These are phyloP conservation scores for Nannospalax galili DNA, from an alignment of 2,113 vertebrate genomes.

Conservation along the genomic window DNA sequence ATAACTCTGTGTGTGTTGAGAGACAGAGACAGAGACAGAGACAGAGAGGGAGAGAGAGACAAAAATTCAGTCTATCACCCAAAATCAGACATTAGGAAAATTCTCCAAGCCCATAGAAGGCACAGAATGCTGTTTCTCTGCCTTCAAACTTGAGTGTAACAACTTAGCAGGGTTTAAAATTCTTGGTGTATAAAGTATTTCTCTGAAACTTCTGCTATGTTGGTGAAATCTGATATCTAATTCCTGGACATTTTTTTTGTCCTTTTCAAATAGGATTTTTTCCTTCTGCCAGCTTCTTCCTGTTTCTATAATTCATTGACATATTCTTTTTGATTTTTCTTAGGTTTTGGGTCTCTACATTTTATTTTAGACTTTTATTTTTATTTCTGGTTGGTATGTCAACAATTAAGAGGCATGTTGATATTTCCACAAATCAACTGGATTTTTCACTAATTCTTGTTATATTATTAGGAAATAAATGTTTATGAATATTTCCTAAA, in stretches of 20 bases:
- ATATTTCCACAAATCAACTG: background rate
- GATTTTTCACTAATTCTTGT: background rate
- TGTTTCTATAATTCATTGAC: background rate
- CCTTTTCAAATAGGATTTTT: background rate
- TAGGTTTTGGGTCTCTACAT: background rate
- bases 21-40: background rate
- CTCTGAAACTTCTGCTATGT: background rate
- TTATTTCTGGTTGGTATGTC: background rate
- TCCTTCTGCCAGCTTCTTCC: background rate
- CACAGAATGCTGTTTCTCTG: background rate
- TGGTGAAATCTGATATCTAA: background rate
- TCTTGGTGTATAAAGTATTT: background rate
- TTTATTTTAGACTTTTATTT: background rate
- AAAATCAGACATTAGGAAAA: background rate
- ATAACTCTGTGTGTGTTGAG: too few relatives aligned
- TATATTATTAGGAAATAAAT: background rate
- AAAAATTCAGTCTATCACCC: background rate
- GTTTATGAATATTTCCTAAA: background rate
- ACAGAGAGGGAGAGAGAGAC: background rate
- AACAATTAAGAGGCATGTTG: background rate
- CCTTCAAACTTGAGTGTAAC: background rate
- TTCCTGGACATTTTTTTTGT: background rate
- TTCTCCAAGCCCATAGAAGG: background rate
- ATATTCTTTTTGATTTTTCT: background rate
- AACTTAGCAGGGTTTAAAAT: conserved; percentile 36